These are phyloP conservation scores for Tenebrio molitor DNA, from an alignment of 1,140 invertebrate genomes.

Conservation along the genomic window DNA sequence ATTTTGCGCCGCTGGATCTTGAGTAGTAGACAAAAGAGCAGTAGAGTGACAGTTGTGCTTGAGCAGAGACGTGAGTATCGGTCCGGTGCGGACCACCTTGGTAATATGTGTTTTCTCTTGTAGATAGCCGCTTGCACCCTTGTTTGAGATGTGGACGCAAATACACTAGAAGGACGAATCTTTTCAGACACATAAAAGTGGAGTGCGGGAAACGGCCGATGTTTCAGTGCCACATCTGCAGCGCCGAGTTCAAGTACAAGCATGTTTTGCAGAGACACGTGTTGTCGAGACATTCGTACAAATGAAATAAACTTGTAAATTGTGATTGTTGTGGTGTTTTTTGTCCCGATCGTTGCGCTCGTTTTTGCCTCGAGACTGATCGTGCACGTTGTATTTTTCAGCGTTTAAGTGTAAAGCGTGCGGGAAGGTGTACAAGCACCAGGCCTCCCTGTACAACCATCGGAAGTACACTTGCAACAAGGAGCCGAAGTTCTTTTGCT, in stretches of 20 bases:
- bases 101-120: constrained; percentile 23
- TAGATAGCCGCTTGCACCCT: not conserved
- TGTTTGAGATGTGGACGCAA: constrained; percentile 8
- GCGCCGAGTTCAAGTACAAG: constrained; percentile 20
- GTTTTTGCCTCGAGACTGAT: no score
- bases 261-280: constrained; percentile 18
- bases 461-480: constrained; percentile 78
- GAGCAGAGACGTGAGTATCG: constrained; percentile 18
- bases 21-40: no score
- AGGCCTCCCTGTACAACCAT: constrained; percentile 72
- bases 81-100: no score
- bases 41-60: no score
- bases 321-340: no score
- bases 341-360: no score
- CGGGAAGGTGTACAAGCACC: constrained; percentile 70
- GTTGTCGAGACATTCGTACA: not conserved
- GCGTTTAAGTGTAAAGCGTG: constrained; percentile 70
- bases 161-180: constrained; percentile 69
- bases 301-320: not conserved
- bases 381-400: constrained; percentile 39
- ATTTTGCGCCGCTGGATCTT: no score
- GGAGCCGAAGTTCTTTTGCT: constrained; percentile 75
- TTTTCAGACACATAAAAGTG: constrained; percentile 70
- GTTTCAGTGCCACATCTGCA: constrained; percentile 67
- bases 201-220: constrained; percentile 67